phyloP scores from a whole-genome alignment of 1,140 invertebrate species.

The Sitophilus oryzae region DNA sequence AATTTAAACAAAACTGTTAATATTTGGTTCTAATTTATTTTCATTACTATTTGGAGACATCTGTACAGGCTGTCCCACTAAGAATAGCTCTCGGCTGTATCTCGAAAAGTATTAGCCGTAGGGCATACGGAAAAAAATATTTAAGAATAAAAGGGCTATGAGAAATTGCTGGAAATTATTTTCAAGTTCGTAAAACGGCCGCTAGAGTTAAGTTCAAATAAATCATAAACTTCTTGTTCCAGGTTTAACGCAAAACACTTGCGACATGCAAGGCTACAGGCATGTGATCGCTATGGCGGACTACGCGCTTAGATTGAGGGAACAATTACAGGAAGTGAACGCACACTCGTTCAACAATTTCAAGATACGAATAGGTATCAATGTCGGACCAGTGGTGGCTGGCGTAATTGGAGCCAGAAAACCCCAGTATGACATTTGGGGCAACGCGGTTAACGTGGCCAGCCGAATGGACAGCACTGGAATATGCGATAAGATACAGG shows the following conservation, averaged over 20 bases:
- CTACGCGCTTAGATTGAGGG: conserved; percentile 77
- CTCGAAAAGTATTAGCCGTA: too few relatives aligned
- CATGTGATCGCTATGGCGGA: conserved; percentile 89
- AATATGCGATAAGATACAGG: conserved; percentile 74
- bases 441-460: conserved; percentile 91
- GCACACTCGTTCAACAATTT: conserved; percentile 97
- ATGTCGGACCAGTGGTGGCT: conserved; percentile 90
- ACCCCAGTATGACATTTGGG: conserved; percentile 91
- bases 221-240: conserved; percentile 24
- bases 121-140: too few relatives aligned
- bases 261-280: conserved; percentile 67
- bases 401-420: conserved; percentile 92
- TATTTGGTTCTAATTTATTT: too few relatives aligned
- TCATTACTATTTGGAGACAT: too few relatives aligned
- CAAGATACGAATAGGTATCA: conserved; percentile 88
- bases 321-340: conserved; percentile 87
- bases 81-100: too few relatives aligned
- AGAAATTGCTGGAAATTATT: too few relatives aligned
- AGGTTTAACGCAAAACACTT: conserved; percentile 72
- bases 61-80: too few relatives aligned
- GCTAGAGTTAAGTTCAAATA: too few relatives aligned
- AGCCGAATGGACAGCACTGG: conserved; percentile 85
- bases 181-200: too few relatives aligned
- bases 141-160: too few relatives aligned
- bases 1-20: not conserved